Conservation (phyloP, 2,797 vertebrate species). For the Mormyrops boulengeri region DNA sequence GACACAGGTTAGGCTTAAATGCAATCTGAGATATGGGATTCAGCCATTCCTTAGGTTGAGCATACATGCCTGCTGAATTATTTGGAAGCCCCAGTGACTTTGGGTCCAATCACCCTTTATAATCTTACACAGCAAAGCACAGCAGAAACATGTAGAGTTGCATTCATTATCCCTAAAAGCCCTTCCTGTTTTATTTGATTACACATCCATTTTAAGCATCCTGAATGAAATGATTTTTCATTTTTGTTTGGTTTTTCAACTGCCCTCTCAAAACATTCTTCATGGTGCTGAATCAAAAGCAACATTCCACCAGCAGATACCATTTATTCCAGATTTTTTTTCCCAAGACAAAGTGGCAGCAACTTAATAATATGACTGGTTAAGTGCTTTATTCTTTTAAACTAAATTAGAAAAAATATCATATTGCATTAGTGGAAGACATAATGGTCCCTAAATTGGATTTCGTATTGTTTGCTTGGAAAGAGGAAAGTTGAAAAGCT, state of each 20-base stretch:
- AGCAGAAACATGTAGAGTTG: neutral
- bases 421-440: conserved; percentile 41
- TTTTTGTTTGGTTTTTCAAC: conserved; percentile 3
- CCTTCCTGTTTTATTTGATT: neutral
- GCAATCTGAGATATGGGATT: neutral
- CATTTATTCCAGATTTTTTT: conserved; percentile 32
- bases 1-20: neutral
- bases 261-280: neutral
- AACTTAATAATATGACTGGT: conserved; percentile 39
- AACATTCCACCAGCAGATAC: conserved; percentile 23
- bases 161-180: neutral
- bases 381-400: conserved; percentile 38
- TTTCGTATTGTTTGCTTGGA: conserved; percentile 43
- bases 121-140: neutral
- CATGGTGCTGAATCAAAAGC: neutral
- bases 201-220: neutral
- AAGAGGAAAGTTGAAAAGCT: conserved; percentile 26
- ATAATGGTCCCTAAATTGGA: conserved; percentile 41
- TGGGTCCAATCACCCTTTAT: neutral
- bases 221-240: conserved; percentile 12
- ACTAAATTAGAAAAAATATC: conserved; percentile 43
- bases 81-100: neutral
- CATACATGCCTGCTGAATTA: neutral
- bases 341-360: conserved; percentile 40
- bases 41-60: neutral